Evolutionary conservation across 37 sponge, comb jelly and placozoan species (phyloP).

Genomic region (Aphrocallistes beatrix): DNA sequence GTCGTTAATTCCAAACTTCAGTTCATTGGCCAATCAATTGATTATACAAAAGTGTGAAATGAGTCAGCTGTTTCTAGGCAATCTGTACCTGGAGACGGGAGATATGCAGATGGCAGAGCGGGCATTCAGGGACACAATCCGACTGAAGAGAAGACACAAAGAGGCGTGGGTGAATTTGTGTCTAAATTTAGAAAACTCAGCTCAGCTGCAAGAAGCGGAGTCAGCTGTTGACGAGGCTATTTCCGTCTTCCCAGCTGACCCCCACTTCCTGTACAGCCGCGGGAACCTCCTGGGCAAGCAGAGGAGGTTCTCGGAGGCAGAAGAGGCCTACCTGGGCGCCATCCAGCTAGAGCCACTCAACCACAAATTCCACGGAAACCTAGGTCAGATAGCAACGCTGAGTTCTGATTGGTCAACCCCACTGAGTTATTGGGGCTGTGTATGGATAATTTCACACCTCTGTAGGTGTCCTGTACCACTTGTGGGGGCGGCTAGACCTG

Average conservation of each 20-base stretch:
- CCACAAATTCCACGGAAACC: conserved; percentile 40
- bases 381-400: conserved; percentile 35
- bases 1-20: too few species aligned
- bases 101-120: conserved; percentile 22
- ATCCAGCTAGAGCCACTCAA: conserved; percentile 24
- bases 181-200: conserved; percentile 37
- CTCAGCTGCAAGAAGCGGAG: conserved; percentile 36
- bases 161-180: conserved; percentile 61
- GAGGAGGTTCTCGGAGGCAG: conserved; percentile 35
- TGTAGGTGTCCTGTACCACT: neutral
- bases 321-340: conserved; percentile 28
- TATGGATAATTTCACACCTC: too few species aligned
- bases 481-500: neutral
- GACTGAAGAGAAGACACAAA: conserved; percentile 27
- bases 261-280: conserved; percentile 30
- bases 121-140: conserved; percentile 40
- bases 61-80: conserved; percentile 30
- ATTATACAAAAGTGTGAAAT: too few species aligned
- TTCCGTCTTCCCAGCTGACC: conserved; percentile 19
- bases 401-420: too few species aligned
- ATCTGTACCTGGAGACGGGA: conserved; percentile 28
- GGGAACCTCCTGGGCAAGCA: conserved; percentile 48
- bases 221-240: conserved; percentile 40
- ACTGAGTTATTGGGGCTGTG: too few species aligned
- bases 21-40: too few species aligned